Percentiles rank a stretch among this genome's conserved stretches.
Evolutionary conservation across 1,140 invertebrate genomes (phyloP).

Genomic region (Argopecten irradians): DNA sequence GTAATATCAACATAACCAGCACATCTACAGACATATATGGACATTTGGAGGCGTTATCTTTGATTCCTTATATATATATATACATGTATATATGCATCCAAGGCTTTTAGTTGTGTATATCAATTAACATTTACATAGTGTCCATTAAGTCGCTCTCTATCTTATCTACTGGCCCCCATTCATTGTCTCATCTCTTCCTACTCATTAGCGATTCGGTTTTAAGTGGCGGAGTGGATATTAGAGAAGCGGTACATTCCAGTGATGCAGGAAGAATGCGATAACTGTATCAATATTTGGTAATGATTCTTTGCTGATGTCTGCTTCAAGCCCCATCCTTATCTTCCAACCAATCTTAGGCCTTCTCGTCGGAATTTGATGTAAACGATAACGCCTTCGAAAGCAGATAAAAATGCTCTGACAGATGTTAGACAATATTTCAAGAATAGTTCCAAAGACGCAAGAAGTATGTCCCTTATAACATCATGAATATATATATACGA

Average conservation of each 20-base stretch:
- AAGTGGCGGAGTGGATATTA: neutral
- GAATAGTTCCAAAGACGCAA: neutral
- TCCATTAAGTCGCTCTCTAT: conserved; percentile 2
- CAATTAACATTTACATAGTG: neutral
- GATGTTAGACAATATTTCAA: neutral
- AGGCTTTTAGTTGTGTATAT: conserved; percentile 22
- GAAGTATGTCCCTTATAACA: neutral
- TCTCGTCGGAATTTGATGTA: neutral
- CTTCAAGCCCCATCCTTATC: conserved; percentile 20
- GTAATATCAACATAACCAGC: neutral
- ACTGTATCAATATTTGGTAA: conserved; percentile 17
- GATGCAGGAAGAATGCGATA: neutral
- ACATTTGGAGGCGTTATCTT: neutral
- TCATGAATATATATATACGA: no score
- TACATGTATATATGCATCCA: neutral
- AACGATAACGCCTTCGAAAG: neutral
- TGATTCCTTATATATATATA: no score
- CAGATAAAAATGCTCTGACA: neutral
- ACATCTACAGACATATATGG: neutral
- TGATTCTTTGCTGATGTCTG: neutral
- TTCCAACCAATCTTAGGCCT: neutral
- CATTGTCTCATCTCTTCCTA: neutral
- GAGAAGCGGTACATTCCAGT: neutral
- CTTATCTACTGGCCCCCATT: neutral
- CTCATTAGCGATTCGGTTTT: conserved; percentile 3